Conservation (phyloP, 1,140 invertebrate genomes). For the Halesus radiatus region DNA sequence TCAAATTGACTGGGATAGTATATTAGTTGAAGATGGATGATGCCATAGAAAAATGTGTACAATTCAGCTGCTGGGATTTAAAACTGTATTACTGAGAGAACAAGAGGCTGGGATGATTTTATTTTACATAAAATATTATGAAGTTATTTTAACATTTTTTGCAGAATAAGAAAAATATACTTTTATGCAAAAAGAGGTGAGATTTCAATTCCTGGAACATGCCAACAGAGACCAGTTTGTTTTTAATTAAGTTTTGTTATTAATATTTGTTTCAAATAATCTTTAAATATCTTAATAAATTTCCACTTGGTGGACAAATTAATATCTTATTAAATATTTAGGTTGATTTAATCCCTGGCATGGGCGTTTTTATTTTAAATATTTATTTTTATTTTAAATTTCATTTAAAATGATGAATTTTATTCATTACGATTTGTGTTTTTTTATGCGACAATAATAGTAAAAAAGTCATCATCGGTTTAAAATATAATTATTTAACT, state of each 20-base stretch:
- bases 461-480: conserved; percentile 50
- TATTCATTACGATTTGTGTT: conserved; percentile 24
- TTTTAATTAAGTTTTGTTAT: not conserved
- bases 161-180: no score
- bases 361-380: conserved; percentile 45
- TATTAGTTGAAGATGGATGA: not conserved
- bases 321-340: conserved; percentile 42
- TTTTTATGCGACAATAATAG: conserved; percentile 42
- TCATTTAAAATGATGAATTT: conserved; percentile 52
- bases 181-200: not conserved
- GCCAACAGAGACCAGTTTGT: conserved; percentile 38
- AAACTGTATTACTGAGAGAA: no score
- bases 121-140: no score
- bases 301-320: conserved; percentile 53
- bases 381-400: conserved; percentile 44
- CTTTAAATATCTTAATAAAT: conserved; percentile 36
- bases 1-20: conserved; percentile 22
- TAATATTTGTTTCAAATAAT: conserved; percentile 4
- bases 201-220: not conserved
- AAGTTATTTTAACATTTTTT: no score
- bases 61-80: not conserved
- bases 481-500: conserved; percentile 45
- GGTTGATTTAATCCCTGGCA: conserved; percentile 48
- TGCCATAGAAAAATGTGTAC: not conserved
- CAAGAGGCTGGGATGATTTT: no score